Evolutionary conservation across 2,113 vertebrate species (phyloP).

Genomic region (Cyanoramphus novaezelandiae): DNA sequence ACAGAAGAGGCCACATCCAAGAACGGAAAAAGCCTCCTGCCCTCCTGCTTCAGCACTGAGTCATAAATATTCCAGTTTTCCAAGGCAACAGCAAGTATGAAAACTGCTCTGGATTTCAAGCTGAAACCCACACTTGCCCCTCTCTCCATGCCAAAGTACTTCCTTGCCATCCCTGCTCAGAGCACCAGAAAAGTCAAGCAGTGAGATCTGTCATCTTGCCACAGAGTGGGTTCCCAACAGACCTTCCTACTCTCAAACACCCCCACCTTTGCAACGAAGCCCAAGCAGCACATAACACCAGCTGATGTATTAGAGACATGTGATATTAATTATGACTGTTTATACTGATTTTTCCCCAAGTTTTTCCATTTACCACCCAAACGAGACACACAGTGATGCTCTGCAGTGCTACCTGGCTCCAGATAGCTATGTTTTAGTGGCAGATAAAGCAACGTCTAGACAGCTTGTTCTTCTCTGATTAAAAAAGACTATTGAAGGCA

Average conservation of each 20-base stretch:
- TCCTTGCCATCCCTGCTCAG: background rate
- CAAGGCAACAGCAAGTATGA: constrained; percentile 6
- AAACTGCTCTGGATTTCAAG: background rate
- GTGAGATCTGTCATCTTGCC: background rate
- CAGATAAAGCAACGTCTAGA: background rate
- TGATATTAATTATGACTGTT: background rate
- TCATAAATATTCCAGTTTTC: constrained; percentile 35
- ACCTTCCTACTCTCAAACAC: background rate
- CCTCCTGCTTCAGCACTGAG: background rate
- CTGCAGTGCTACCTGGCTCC: background rate
- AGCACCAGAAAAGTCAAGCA: background rate
- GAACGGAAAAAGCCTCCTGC: background rate
- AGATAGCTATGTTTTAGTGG: background rate
- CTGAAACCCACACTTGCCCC: background rate
- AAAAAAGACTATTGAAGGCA: background rate
- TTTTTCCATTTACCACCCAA: background rate
- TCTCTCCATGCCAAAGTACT: background rate
- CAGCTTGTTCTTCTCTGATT: background rate
- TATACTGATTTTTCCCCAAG: background rate
- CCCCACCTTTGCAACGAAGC: background rate
- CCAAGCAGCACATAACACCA: background rate
- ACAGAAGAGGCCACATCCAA: background rate
- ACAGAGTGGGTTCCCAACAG: background rate
- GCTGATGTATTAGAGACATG: background rate
- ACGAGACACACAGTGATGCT: background rate